Evolutionary conservation across 2,113 vertebrate species (phyloP), one percentile per base, ranked within the genome.

Genomic region (Scatophagus argus): DNA sequence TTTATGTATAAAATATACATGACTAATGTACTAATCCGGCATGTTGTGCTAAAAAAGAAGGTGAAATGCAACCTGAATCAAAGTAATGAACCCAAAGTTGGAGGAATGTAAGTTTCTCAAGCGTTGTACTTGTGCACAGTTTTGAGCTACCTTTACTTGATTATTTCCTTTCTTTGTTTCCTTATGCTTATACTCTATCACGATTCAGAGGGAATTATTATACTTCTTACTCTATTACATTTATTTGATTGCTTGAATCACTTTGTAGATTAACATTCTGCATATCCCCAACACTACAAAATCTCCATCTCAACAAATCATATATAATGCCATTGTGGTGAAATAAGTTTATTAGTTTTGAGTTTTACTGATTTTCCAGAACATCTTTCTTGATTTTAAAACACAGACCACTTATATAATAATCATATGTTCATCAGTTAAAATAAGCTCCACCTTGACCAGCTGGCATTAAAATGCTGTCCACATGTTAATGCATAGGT

Each of bases 1-100:
- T 49, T 77, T 54, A 3, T 19, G 46, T 32, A 74, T 73, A 16
- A 69, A 79, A 46, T 54, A 59, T n/a, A 70, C 29, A 56, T 58
- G 2, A 11, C 16, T 44, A 11, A 9, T 54, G 16, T 14, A 9
- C n/a, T 71, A 55, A 76, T 63, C 58, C 52, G 38, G 39, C 17
- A 52, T 68, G 19, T 6, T 47, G 43, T 51, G 39, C 14, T 38
- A 32, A 51, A 75, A 66, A 17, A 51, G 9, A 9, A 31, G 7
- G 34, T 13, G 34, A 34, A 62, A 39, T 72, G 25, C n/a, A n/a
- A n/a, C n/a, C 16, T 14, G 49, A 44, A 31, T 47, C 5, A 49
- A 38, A 65, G 6, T n/a, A n/a, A n/a, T n/a, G n/a, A n/a, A n/a
- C n/a, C n/a, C n/a, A n/a, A n/a, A n/a, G n/a, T n/a, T 69, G 25